Evolutionary conservation across 30 jellyfish, hydroid and myxozoan genomes (phyloP), one percentile per base, ranked within the genome.

Genomic region (Aurelia coerulea): DNA sequence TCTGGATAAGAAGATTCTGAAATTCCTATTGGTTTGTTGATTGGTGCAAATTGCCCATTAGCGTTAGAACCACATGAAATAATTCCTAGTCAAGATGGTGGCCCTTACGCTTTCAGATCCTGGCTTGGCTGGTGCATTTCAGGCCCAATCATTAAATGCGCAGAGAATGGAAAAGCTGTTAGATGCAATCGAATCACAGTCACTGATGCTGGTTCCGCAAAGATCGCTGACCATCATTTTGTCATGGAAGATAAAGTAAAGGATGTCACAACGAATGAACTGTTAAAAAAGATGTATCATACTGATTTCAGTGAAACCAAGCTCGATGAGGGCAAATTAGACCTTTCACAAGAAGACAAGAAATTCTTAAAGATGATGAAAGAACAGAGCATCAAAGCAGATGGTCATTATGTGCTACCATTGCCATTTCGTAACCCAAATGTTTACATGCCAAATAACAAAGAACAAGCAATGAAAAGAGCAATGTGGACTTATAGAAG

Each of bases 351-450:
- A 42, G 84, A 73, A 14, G 84, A 73, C 41, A 37, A 35, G 68
- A 42, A 51, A n/a, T 73, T 73, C 68, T 50, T 73, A 12, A 32
- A 73, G n/a, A 42, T 73, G 18, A 73, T 37, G 84, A 51, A 51
- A 33, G 66, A 73, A 73, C 53, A 73, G 41, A 37, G 66, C 42
- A 50, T 32, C 33, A 73, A 37, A 51, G 8, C 79, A 37, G 68
- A 62, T 72, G 90, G 90, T 52, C 66, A 87, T 60, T 76, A 59
- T 70, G 86, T 33, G 62, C 46, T 87, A 74, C 96, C 96, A 65
- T 74, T 87, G 54, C 96, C 90, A 62, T 87, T 76, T 77, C 75
- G 74, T 59, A 64, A 76, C 39, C 85, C 58, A 58, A 85, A 65
- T 33, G 73, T 32, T 19, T 65, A 60, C 51, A 78, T 85, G 37